These are phyloP conservation scores for Arizona elegans DNA, from an alignment of 2,113 vertebrate species.

Conservation along the genomic window DNA sequence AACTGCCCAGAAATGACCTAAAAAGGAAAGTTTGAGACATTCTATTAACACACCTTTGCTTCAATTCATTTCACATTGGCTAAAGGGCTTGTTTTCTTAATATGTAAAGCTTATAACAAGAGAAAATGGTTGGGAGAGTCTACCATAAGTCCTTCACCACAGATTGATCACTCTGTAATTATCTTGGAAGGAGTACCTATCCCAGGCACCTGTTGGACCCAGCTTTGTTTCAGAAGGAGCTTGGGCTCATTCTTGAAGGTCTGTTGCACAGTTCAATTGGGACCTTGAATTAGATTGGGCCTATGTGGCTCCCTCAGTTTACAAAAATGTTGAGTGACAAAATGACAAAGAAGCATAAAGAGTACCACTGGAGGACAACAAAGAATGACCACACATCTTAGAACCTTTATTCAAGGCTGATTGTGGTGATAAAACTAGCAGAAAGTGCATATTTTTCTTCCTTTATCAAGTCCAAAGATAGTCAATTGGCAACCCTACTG, in stretches of 20 bases:
- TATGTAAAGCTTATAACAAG: neutral
- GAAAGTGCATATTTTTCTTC: neutral
- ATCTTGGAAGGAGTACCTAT: neutral
- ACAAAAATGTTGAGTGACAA: neutral
- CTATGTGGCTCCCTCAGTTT: neutral
- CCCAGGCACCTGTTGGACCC: neutral
- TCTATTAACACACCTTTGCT: neutral
- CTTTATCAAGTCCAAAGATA: neutral
- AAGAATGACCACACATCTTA: neutral
- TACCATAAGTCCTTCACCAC: neutral
- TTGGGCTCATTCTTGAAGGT: neutral
- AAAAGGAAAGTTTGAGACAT: conserved; percentile 24
- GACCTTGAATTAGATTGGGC: neutral
- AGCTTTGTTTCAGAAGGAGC: neutral
- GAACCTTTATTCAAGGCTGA: neutral
- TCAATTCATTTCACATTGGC: neutral
- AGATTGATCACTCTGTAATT: neutral
- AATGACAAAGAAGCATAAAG: neutral
- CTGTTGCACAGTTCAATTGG: neutral
- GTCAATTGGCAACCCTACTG: neutral
- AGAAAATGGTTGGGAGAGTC: neutral
- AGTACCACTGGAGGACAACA: neutral
- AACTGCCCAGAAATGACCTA: conserved; percentile 98
- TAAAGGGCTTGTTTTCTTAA: neutral
- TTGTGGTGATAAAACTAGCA: neutral